These are phyloP conservation scores for Heliopora coerulea DNA, from an alignment of 92 coral and sea anemone species.

Conservation along the genomic window DNA sequence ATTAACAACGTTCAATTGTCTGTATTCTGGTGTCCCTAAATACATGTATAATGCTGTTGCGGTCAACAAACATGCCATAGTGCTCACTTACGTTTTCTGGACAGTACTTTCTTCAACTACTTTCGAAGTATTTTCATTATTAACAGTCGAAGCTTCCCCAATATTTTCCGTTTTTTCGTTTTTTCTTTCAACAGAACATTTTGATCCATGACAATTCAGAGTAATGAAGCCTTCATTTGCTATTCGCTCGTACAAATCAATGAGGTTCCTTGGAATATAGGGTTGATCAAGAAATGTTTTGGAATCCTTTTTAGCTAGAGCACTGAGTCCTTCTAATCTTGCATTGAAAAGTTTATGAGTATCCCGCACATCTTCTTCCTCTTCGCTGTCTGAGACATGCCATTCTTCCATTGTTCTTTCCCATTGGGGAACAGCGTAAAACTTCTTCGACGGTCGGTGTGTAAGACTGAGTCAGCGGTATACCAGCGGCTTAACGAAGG, in stretches of 20 bases:
- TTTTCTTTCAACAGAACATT: background rate
- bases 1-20: too few species aligned
- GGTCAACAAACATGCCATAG: too few species aligned
- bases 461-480: too few species aligned
- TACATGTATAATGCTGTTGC: too few species aligned
- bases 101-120: background rate
- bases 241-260: conserved; percentile 29
- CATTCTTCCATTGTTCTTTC: conserved; percentile 33
- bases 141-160: background rate
- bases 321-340: conserved; percentile 22
- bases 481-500: too few species aligned
- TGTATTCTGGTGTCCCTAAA: too few species aligned
- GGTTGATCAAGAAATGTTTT: background rate
- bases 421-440: background rate
- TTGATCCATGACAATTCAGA: conserved; percentile 12
- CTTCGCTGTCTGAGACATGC: conserved; percentile 42
- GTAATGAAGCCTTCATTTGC: conserved; percentile 29
- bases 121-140: background rate
- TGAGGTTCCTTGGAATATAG: conserved; percentile 22
- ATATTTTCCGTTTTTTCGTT: background rate
- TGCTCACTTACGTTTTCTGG: background rate
- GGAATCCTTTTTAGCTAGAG: background rate
- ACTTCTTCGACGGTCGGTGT: too few species aligned
- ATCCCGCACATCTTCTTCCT: background rate
- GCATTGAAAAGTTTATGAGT: background rate